These are phyloP conservation scores for Poeciliopsis infans DNA, from an alignment of 2,797 vertebrate species.

Conservation along the genomic window DNA sequence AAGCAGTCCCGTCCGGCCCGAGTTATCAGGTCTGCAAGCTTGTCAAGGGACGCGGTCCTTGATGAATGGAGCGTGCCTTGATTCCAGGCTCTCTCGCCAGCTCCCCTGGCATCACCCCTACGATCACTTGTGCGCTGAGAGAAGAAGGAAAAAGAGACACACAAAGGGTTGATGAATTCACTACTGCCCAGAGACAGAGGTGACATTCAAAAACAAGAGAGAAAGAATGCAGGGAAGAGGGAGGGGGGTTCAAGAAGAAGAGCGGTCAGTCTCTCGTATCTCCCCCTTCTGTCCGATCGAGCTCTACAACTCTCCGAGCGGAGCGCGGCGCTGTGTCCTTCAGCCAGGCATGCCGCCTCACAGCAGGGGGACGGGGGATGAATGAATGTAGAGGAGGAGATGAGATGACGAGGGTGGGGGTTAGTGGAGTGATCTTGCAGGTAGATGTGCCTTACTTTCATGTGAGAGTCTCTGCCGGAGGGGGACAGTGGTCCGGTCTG, in stretches of 20 bases:
- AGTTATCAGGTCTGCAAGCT: slow-evolving; percentile 63
- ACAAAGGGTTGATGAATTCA: slow-evolving; percentile 71
- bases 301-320: slow-evolving; percentile 70
- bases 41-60: slow-evolving; percentile 43
- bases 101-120: slow-evolving; percentile 60
- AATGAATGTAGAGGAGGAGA: slow-evolving; percentile 65
- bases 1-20: slow-evolving; percentile 60
- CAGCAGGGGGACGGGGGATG: slow-evolving; percentile 65
- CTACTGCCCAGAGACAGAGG: slow-evolving; percentile 75
- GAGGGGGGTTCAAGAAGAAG: slow-evolving; percentile 54
- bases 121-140: slow-evolving; percentile 65
- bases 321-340: slow-evolving; percentile 79
- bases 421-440: slow-evolving; percentile 32
- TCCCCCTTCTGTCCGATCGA: slow-evolving; percentile 51
- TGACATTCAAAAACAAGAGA: slow-evolving; percentile 78
- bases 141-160: slow-evolving; percentile 29
- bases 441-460: slow-evolving; percentile 59
- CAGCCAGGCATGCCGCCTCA: slow-evolving; percentile 67
- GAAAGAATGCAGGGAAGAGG: slow-evolving; percentile 46
- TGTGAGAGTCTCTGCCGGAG: slow-evolving; percentile 45
- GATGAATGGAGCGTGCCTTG: slow-evolving; percentile 35
- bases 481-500: slow-evolving; percentile 60
- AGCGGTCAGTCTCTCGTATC: slow-evolving; percentile 57
- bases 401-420: slow-evolving; percentile 27
- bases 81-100: slow-evolving; percentile 45